A percentile compares a stretch with the other conserved stretches of the same genome.
Conservation (phyloP, 2,797 vertebrate genomes). For the Gadopsis bispinosus region DNA sequence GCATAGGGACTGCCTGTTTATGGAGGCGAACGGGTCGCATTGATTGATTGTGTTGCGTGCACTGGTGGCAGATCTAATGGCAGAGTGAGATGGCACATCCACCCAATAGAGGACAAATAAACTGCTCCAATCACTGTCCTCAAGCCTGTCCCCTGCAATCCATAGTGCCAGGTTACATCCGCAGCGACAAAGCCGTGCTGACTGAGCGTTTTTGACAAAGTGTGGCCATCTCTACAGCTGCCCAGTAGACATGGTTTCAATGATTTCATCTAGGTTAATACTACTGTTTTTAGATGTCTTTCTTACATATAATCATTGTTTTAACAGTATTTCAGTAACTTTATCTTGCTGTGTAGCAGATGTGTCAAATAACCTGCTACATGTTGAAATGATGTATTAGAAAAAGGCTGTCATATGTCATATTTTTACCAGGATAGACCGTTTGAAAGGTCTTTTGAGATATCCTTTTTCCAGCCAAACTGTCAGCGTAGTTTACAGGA, state of each 20-base stretch:
- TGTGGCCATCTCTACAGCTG: not conserved
- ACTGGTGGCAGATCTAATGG: constrained; percentile 38
- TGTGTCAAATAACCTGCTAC: not conserved
- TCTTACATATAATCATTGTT: not conserved
- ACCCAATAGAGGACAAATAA: constrained; percentile 31
- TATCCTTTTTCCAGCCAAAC: too few relatives aligned
- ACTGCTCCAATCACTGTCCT: constrained; percentile 8
- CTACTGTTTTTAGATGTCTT: not conserved
- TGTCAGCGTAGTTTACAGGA: not conserved
- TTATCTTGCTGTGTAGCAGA: too few relatives aligned
- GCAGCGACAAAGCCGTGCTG: constrained; percentile 2
- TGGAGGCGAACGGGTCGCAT: constrained; percentile 18
- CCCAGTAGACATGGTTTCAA: not conserved
- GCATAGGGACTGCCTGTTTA: constrained; percentile 25
- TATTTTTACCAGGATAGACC: not conserved
- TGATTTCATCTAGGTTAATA: not conserved
- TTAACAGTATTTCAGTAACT: not conserved
- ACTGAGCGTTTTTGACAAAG: not conserved
- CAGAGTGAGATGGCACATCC: constrained; percentile 11
- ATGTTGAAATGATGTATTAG: too few relatives aligned
- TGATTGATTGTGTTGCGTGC: constrained; percentile 49
- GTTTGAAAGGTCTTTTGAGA: not conserved
- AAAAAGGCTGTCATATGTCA: not conserved
- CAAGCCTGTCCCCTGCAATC: not conserved
- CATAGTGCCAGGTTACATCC: constrained; percentile 9